Conservation (phyloP, 2,113 vertebrate genomes). For the Alces alces region DNA sequence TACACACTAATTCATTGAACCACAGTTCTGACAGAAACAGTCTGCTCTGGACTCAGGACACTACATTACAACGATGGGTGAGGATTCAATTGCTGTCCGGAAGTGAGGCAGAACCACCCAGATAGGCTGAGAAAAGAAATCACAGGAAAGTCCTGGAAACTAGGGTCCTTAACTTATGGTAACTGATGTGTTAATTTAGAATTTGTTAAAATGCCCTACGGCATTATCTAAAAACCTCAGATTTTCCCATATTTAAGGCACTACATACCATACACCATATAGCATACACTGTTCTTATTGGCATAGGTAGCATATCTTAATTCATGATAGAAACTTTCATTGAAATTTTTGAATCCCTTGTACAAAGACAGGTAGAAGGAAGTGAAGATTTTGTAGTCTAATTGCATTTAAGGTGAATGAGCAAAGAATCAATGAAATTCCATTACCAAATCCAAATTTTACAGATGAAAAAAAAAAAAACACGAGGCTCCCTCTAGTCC, state of each 20-base stretch:
- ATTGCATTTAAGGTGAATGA: background rate
- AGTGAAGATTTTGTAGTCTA: background rate
- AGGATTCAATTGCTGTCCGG: background rate
- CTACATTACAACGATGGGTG: background rate
- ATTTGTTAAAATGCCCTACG: background rate
- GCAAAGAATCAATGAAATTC: constrained; percentile 4
- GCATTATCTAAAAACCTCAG: background rate
- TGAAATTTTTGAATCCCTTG: background rate
- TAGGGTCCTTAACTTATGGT: background rate
- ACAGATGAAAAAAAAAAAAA: background rate
- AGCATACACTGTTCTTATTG: background rate
- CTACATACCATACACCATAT: background rate
- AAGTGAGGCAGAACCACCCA: background rate
- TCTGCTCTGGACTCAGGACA: background rate
- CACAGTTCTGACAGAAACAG: background rate
- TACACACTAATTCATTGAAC: background rate
- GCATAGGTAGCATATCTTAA: background rate
- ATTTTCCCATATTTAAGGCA: background rate
- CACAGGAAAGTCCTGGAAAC: background rate
- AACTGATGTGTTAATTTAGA: background rate
- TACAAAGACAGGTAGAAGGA: constrained; percentile 22
- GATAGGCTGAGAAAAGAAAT: background rate
- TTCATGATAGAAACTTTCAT: background rate
- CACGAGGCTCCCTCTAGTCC: background rate
- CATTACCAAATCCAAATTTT: background rate